Conservation (phyloP, 1,140 invertebrate genomes). For the Drosophila orosa region DNA sequence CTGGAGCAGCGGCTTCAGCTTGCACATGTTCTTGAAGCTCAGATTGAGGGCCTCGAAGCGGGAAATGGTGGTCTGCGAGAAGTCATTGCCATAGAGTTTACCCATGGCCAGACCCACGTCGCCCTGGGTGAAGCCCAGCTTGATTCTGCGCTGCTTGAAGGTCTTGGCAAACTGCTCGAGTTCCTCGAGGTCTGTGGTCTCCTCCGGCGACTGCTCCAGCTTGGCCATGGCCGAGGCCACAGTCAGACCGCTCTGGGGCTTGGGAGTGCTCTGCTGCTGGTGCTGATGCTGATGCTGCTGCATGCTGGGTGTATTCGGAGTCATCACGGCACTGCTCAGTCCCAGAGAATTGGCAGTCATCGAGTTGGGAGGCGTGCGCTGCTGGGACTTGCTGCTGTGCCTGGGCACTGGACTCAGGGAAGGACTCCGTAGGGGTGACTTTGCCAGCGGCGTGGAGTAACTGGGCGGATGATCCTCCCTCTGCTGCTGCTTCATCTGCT, state of each 20-base stretch:
- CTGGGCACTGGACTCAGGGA: conserved; percentile 84
- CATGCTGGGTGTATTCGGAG: conserved; percentile 86
- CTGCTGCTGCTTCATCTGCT: conserved; percentile 89
- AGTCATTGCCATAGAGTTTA: conserved; percentile 99
- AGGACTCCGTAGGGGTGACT: conserved; percentile 85
- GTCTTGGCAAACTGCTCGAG: conserved; percentile 98
- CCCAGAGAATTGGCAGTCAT: conserved; percentile 50
- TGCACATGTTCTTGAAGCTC: conserved; percentile 99
- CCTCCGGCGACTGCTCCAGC: conserved; percentile 93
- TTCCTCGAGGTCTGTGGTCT: conserved; percentile 97
- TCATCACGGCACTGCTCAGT: conserved; percentile 84
- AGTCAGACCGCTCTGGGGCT: conserved; percentile 51
- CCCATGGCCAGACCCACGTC: conserved; percentile 99
- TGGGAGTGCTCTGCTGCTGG: conserved; percentile 58
- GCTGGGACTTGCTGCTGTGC: conserved; percentile 71
- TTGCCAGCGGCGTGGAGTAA: conserved; percentile 82
- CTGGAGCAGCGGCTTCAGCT: conserved; percentile 98
- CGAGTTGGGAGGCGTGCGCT: conserved; percentile 84
- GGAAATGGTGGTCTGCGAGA: conserved; percentile 99
- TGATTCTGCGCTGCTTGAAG: conserved; percentile 97
- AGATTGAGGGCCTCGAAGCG: conserved; percentile 99
- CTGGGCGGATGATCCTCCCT: conserved; percentile 78
- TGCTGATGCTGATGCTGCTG: conserved; percentile 39
- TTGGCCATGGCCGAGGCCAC: conserved; percentile 85
- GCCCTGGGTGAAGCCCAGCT: conserved; percentile 98